phyloP scores from a whole-genome alignment of 2,113 vertebrate genomes.

The Ia io region DNA sequence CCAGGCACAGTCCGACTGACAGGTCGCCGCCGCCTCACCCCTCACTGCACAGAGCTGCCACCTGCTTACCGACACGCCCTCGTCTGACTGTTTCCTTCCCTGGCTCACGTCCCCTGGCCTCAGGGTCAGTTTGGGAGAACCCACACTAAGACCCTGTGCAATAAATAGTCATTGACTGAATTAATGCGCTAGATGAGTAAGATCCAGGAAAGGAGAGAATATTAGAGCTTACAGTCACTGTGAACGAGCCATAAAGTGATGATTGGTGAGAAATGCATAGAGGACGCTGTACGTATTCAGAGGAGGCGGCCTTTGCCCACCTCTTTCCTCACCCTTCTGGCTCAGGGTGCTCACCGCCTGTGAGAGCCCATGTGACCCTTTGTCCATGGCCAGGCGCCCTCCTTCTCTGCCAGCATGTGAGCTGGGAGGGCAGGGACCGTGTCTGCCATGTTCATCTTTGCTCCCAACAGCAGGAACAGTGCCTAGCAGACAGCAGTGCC shows the following conservation, averaged over 20 bases:
- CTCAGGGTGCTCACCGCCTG: not conserved
- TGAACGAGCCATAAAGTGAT: not conserved
- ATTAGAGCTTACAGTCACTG: rapidly evolving
- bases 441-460: rapidly evolving
- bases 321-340: not conserved
- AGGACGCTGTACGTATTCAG: rapidly evolving
- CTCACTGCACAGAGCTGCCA: rapidly evolving
- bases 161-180: not conserved
- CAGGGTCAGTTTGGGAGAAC: not conserved
- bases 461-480: not conserved
- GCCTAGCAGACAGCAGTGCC: no score
- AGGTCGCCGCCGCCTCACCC: not conserved
- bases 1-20: no score
- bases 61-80: not conserved
- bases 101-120: not conserved
- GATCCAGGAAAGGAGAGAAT: not conserved
- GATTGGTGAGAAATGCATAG: not conserved
- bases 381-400: rapidly evolving
- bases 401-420: rapidly evolving
- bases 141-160: not conserved
- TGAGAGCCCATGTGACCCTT: not conserved
- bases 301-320: not conserved
- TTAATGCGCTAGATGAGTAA: not conserved
- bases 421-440: not conserved
- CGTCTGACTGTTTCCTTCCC: not conserved